Evolutionary conservation across 2,888 invertebrate species (phyloP).

Genomic region (Rhamnusium bicolor): DNA sequence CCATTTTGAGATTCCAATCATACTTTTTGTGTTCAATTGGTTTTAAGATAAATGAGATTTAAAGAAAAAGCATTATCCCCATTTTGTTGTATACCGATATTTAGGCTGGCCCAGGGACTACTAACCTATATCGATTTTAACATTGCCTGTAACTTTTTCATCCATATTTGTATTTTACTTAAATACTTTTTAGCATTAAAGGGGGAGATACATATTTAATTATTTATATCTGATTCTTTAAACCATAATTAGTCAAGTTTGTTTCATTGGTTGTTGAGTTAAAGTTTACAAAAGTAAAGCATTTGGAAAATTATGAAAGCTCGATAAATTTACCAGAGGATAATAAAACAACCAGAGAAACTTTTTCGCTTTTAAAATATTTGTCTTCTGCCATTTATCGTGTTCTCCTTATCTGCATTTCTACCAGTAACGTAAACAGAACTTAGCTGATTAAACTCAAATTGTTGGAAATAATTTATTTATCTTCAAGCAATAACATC

Average conservation of each 20-base stretch:
- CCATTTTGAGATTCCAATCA: too few relatives aligned
- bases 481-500: background rate
- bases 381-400: background rate
- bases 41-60: too few relatives aligned
- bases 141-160: background rate
- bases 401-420: background rate
- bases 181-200: background rate
- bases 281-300: background rate
- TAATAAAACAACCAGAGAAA: conserved; percentile 4
- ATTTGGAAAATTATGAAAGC: background rate
- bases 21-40: too few relatives aligned
- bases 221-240: background rate
- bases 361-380: background rate
- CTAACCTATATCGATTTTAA: too few relatives aligned
- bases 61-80: too few relatives aligned
- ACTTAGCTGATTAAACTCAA: conserved; percentile 11
- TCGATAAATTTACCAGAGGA: background rate
- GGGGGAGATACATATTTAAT: background rate
- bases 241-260: background rate
- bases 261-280: background rate
- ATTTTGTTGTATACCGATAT: too few relatives aligned
- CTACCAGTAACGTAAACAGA: conserved; percentile 15
- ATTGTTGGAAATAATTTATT: background rate
- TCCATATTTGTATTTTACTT: background rate
- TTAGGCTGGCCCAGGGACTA: too few relatives aligned